A percentile compares a stretch with the other conserved stretches of the same genome.
Conservation (phyloP, 2,888 invertebrate species). For the Drosophila monieri region DNA sequence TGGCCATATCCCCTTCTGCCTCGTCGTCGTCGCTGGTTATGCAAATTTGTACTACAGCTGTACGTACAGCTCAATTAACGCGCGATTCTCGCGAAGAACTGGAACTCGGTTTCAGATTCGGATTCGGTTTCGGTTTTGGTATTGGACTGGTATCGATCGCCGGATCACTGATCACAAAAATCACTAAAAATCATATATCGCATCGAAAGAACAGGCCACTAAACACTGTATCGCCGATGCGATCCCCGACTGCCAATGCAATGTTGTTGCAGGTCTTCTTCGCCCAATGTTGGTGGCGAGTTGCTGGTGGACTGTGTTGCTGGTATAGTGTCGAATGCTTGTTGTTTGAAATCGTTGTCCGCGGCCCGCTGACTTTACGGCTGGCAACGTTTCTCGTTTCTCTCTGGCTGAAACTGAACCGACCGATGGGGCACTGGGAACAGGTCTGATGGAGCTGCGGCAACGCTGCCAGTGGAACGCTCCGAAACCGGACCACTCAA, state of each 20-base stretch:
- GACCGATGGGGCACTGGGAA: conserved; percentile 71
- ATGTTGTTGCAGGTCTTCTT: conserved; percentile 8
- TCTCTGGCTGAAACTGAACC: conserved; percentile 80
- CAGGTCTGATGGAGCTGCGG: conserved; percentile 65
- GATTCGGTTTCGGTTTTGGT: neutral
- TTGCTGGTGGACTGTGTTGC: conserved; percentile 11
- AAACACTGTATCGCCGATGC: neutral
- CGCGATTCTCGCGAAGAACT: conserved; percentile 17
- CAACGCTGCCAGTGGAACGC: conserved; percentile 22
- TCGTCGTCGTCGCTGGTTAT: conserved; percentile 43
- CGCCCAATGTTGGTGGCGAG: neutral
- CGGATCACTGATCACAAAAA: conserved; percentile 25
- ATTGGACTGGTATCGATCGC: neutral
- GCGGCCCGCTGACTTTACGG: conserved; percentile 36
- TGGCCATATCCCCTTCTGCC: conserved; percentile 41
- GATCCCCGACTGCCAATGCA: neutral
- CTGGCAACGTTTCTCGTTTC: conserved; percentile 80
- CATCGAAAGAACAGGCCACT: neutral
- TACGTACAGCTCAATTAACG: conserved; percentile 74
- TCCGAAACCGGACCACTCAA: conserved; percentile 30
- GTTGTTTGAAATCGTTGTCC: conserved; percentile 20
- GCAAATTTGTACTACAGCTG: conserved; percentile 74
- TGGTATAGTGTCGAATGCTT: neutral
- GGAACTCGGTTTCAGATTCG: neutral
- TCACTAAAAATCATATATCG: conserved; percentile 6